phyloP scores from a whole-genome alignment of 2,113 vertebrate species.

The Callipepla squamata region DNA sequence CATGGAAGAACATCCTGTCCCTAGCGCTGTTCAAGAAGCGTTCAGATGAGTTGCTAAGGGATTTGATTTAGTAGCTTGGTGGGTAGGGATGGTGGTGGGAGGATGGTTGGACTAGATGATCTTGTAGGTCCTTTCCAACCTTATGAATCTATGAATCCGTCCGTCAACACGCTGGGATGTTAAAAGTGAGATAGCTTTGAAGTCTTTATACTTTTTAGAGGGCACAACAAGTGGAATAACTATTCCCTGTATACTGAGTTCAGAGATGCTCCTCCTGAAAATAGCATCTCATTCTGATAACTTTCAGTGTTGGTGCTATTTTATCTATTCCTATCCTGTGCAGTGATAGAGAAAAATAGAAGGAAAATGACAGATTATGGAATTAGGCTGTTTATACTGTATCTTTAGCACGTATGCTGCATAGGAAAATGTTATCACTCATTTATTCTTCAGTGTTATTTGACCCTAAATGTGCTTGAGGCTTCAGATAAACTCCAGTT shows the following conservation, averaged over 20 bases:
- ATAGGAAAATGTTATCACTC: not conserved
- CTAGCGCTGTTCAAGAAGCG: too few relatives aligned
- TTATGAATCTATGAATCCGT: slow-evolving; percentile 13
- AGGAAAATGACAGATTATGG: slow-evolving; percentile 27
- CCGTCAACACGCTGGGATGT: slow-evolving; percentile 75
- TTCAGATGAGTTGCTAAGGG: too few relatives aligned
- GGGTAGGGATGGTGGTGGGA: too few relatives aligned
- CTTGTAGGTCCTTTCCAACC: too few relatives aligned
- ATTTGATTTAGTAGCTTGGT: too few relatives aligned
- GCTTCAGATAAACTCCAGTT: not conserved
- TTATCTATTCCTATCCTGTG: slow-evolving; percentile 37
- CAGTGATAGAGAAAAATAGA: slow-evolving; percentile 1
- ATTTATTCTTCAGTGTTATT: not conserved
- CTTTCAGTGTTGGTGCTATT: slow-evolving; percentile 38
- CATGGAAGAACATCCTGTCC: slow-evolving; percentile 61
- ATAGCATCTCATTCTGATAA: slow-evolving; percentile 61
- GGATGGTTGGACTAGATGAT: too few relatives aligned
- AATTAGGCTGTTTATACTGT: not conserved
- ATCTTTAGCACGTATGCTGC: not conserved
- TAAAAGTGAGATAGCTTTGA: slow-evolving; percentile 76
- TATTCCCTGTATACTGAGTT: slow-evolving; percentile 65
- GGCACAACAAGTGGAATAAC: slow-evolving; percentile 54
- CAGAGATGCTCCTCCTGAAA: slow-evolving; percentile 68
- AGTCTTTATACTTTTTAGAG: slow-evolving; percentile 63
- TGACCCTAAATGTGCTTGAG: not conserved